Conservation (phyloP, 2,888 invertebrate genomes). For the Ochropleura leucogaster region DNA sequence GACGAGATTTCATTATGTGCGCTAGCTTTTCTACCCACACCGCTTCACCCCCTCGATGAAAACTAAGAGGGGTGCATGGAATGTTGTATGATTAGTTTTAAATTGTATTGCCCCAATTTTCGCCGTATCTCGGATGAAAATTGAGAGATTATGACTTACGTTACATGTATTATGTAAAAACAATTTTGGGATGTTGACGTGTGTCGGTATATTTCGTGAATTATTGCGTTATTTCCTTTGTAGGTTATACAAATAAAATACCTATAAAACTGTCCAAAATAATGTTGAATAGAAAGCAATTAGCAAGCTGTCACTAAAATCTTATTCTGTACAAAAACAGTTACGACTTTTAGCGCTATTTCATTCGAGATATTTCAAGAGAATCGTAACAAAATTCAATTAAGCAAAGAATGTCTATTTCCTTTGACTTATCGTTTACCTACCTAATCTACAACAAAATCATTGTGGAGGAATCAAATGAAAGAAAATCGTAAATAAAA, state of each 20-base stretch:
- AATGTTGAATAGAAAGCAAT: conserved; percentile 30
- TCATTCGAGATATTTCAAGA: conserved; percentile 11
- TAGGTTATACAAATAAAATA: not conserved
- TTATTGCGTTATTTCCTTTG: conserved; percentile 14
- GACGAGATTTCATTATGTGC: conserved; percentile 79
- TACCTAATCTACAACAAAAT: conserved; percentile 44
- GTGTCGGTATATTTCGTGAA: conserved; percentile 32
- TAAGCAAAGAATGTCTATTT: conserved; percentile 46
- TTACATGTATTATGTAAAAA: conserved; percentile 48
- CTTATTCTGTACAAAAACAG: conserved; percentile 21
- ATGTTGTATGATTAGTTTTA: conserved; percentile 70
- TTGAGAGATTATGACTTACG: conserved; percentile 58
- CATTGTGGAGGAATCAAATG: conserved; percentile 43
- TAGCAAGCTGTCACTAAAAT: conserved; percentile 15
- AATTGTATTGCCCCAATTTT: conserved; percentile 71
- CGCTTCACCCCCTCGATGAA: conserved; percentile 16
- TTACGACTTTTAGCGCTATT: conserved; percentile 11
- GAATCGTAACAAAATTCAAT: conserved; percentile 46
- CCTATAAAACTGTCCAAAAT: not conserved
- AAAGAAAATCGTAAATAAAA: conserved; percentile 45
- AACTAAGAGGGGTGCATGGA: conserved; percentile 60
- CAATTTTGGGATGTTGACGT: conserved; percentile 39
- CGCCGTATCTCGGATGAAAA: conserved; percentile 54
- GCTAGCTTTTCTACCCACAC: conserved; percentile 72
- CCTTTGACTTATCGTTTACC: conserved; percentile 44